Conservation (phyloP, 2,113 vertebrate genomes). For the Acinonyx jubatus region DNA sequence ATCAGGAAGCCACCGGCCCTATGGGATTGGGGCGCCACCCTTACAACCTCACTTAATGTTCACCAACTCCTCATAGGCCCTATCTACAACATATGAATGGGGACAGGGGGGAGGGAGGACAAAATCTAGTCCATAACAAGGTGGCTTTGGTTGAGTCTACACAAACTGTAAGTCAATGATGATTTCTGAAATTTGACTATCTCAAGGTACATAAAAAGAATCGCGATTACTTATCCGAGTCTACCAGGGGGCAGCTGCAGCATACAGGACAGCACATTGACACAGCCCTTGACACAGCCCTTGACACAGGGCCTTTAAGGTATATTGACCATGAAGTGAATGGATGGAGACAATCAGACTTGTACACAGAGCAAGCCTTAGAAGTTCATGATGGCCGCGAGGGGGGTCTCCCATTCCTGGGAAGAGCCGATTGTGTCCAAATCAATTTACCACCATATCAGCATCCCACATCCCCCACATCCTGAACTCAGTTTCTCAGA, state of each 20-base stretch:
- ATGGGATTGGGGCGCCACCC: too few species aligned
- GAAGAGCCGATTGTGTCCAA: neutral
- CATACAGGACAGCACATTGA: neutral
- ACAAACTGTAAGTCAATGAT: neutral
- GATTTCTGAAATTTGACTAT: neutral
- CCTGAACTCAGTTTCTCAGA: neutral
- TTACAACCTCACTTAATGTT: neutral
- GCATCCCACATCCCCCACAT: neutral
- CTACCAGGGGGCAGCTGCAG: neutral
- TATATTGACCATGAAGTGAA: neutral
- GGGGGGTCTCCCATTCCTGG: neutral
- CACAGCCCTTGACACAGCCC: too few species aligned
- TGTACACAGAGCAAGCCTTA: neutral
- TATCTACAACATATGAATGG: neutral
- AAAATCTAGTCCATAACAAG: neutral
- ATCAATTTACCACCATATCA: neutral
- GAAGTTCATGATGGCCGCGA: neutral
- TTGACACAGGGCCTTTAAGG: neutral
- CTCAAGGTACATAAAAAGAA: neutral
- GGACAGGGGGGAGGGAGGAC: fast-evolving
- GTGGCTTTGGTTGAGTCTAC: neutral
- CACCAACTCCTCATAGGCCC: too few species aligned
- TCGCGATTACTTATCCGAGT: neutral
- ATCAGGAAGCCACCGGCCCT: neutral
- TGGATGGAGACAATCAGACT: neutral